Evolutionary conservation across 2,888 invertebrate genomes (phyloP).

Genomic region (Notodonta ziczac): DNA sequence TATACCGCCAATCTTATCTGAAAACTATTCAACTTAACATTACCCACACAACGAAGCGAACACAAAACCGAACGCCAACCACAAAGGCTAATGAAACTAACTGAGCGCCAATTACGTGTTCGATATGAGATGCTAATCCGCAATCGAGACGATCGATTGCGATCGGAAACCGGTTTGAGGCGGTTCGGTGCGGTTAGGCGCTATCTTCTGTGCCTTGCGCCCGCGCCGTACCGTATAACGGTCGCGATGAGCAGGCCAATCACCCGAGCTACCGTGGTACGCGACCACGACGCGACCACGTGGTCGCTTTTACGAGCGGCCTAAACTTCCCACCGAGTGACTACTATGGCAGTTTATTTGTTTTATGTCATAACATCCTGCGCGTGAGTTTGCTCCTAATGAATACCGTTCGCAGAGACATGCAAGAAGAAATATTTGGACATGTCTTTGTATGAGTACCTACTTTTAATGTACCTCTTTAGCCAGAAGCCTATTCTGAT

Average conservation of each 20-base stretch:
- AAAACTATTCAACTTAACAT: constrained; percentile 7
- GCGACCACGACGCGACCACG: constrained; percentile 44
- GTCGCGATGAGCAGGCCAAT: constrained; percentile 57
- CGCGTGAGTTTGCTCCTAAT: constrained; percentile 29
- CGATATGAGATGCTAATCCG: constrained; percentile 8
- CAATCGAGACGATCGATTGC: neutral
- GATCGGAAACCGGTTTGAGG: neutral
- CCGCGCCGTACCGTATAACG: constrained; percentile 49
- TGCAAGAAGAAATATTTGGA: neutral
- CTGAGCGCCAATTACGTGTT: constrained; percentile 4
- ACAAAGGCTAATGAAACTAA: constrained; percentile 3
- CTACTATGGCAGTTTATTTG: constrained; percentile 37
- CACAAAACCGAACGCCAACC: neutral
- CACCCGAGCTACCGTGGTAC: constrained; percentile 53
- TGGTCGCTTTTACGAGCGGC: constrained; percentile 38
- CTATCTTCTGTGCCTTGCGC: constrained; percentile 39
- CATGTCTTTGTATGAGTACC: neutral
- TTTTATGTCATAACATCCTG: constrained; percentile 48
- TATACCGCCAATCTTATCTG: neutral
- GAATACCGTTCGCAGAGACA: constrained; percentile 15
- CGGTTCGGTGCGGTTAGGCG: constrained; percentile 26
- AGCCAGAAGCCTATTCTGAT: no score
- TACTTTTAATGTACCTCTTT: no score
- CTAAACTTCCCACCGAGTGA: constrained; percentile 26
- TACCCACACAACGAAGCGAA: constrained; percentile 1